phyloP scores from a whole-genome alignment of 2,888 invertebrate species.

The Pseudococcus viburni region DNA sequence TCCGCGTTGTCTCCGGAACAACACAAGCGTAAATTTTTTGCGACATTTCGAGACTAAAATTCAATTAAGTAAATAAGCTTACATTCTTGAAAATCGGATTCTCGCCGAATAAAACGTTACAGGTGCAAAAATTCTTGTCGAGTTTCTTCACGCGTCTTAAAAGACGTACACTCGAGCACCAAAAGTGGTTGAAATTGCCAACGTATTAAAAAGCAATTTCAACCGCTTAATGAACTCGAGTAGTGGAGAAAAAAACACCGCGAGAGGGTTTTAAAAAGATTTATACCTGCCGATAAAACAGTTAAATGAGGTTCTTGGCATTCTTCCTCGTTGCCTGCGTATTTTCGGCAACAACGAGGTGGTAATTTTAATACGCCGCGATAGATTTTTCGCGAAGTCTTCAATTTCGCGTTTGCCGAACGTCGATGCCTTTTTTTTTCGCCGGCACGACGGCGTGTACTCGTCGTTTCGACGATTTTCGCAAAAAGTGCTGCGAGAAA shows the following conservation, averaged over 20 bases:
- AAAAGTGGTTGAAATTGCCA: conserved; percentile 21
- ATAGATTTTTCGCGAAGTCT: neutral
- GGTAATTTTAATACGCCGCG: conserved; percentile 21
- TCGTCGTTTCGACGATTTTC: neutral
- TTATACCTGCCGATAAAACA: conserved; percentile 50
- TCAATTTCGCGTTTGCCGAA: neutral
- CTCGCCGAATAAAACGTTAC: neutral
- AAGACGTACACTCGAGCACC: neutral
- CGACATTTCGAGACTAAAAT: neutral
- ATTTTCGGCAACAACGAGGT: neutral
- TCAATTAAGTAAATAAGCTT: conserved; percentile 14
- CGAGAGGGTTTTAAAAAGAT: neutral
- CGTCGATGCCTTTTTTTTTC: neutral
- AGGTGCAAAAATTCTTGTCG: conserved; percentile 14
- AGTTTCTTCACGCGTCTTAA: neutral
- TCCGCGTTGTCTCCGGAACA: no score
- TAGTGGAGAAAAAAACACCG: neutral
- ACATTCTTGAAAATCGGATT: conserved; percentile 7
- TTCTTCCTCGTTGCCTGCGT: conserved; percentile 14
- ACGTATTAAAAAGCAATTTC: conserved; percentile 36
- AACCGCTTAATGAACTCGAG: conserved; percentile 13
- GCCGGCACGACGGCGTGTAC: neutral
- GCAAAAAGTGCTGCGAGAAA: neutral
- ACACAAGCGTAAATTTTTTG: neutral
- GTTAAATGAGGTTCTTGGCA: conserved; percentile 44